Conservation (phyloP, 2,113 vertebrate species). For the Entomyzon cyanotis region DNA sequence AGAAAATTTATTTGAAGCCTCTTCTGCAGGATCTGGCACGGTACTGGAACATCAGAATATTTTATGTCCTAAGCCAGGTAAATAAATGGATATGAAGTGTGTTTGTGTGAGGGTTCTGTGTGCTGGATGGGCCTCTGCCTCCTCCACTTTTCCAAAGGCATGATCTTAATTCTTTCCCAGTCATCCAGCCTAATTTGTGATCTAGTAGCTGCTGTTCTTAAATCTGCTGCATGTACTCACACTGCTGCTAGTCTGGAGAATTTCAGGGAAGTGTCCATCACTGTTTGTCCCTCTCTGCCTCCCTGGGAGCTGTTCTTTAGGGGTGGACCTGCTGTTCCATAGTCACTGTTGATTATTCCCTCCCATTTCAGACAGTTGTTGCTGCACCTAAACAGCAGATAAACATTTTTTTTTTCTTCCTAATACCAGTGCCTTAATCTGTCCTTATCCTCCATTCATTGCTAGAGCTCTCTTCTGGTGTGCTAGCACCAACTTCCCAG, state of each 20-base stretch:
- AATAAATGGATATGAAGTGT: neutral
- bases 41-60: conserved; percentile 79
- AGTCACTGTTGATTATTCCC: neutral
- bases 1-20: conserved; percentile 77
- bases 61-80: conserved; percentile 82
- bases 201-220: neutral
- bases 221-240: neutral
- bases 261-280: neutral
- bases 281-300: neutral
- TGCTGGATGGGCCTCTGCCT: neutral
- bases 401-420: neutral
- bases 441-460: neutral
- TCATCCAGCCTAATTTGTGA: neutral
- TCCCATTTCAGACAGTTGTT: neutral
- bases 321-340: neutral
- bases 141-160: neutral
- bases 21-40: conserved; percentile 74
- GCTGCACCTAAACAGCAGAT: neutral
- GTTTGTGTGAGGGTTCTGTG: neutral
- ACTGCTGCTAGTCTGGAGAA: neutral
- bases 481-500: neutral
- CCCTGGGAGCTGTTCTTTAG: neutral
- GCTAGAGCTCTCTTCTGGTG: neutral
- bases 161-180: neutral
- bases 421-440: neutral